A percentile compares a stretch with the other conserved stretches of the same genome.
Conservation (phyloP, 2,113 vertebrate genomes). For the Anhinga rufa region DNA sequence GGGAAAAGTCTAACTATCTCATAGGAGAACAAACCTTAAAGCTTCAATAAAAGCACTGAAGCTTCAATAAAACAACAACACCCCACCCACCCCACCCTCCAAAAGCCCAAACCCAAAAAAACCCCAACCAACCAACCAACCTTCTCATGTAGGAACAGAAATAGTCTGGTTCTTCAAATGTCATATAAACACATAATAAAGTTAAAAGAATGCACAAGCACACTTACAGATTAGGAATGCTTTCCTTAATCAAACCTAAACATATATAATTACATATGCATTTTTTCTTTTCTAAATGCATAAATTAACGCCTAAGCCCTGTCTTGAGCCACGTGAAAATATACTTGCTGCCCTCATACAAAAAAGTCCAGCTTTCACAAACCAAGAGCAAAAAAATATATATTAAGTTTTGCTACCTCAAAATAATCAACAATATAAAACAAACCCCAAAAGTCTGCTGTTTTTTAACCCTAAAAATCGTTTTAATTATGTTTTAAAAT, state of each 20-base stretch:
- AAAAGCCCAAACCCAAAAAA: background rate
- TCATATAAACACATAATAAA: background rate
- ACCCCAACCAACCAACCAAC: background rate
- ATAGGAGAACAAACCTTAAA: background rate
- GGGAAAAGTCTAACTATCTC: background rate
- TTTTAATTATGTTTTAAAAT: background rate
- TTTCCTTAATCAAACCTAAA: background rate
- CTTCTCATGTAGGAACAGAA: background rate
- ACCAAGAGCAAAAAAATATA: background rate
- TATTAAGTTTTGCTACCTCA: background rate
- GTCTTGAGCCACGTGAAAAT: background rate
- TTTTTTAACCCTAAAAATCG: background rate
- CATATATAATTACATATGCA: background rate
- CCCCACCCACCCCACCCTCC: no score
- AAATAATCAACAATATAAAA: background rate
- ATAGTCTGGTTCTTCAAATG: background rate
- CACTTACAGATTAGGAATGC: background rate
- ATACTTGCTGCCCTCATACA: background rate
- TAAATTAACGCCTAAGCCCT: background rate
- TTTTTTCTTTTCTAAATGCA: background rate
- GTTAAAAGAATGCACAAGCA: background rate
- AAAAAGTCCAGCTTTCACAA: background rate
- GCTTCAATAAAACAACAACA: background rate
- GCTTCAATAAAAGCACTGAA: background rate
- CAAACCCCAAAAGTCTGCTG: background rate